Evolutionary conservation across 2,797 vertebrate genomes (phyloP).

Genomic region (Cyclopterus lumpus): DNA sequence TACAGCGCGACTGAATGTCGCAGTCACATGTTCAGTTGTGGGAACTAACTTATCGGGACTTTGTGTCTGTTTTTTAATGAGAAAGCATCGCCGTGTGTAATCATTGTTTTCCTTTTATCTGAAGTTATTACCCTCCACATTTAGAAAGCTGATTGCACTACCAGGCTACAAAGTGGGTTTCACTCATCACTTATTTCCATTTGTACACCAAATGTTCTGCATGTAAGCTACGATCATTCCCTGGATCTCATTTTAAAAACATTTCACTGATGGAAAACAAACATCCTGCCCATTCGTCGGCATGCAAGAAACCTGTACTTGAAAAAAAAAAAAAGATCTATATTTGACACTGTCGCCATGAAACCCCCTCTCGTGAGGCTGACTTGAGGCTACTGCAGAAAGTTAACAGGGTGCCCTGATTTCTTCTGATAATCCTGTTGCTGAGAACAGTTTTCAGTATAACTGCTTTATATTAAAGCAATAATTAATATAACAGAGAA

Average conservation of each 20-base stretch:
- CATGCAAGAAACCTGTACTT: not conserved
- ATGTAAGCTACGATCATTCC: not conserved
- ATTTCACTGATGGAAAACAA: slow-evolving; percentile 2
- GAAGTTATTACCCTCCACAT: not conserved
- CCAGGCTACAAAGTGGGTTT: not conserved
- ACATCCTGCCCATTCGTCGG: not conserved
- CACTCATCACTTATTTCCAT: not conserved
- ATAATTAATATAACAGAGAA: not conserved
- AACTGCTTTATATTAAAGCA: not conserved
- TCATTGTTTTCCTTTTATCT: not conserved
- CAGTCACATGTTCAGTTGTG: not conserved
- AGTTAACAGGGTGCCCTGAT: slow-evolving; percentile 1
- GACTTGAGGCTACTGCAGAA: not conserved
- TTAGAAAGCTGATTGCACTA: not conserved
- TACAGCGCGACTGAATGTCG: not conserved
- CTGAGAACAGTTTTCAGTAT: not conserved
- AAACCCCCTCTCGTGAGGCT: not conserved
- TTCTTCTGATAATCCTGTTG: slow-evolving; percentile 3
- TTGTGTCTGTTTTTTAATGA: not conserved
- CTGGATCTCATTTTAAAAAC: too few species aligned
- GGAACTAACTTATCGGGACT: not conserved
- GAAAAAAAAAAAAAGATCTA: not conserved
- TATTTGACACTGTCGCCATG: not conserved
- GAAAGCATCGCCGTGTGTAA: not conserved
- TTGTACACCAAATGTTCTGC: not conserved